Conservation (phyloP, 2,797 vertebrate species). For the Acipenser transmontanus region DNA sequence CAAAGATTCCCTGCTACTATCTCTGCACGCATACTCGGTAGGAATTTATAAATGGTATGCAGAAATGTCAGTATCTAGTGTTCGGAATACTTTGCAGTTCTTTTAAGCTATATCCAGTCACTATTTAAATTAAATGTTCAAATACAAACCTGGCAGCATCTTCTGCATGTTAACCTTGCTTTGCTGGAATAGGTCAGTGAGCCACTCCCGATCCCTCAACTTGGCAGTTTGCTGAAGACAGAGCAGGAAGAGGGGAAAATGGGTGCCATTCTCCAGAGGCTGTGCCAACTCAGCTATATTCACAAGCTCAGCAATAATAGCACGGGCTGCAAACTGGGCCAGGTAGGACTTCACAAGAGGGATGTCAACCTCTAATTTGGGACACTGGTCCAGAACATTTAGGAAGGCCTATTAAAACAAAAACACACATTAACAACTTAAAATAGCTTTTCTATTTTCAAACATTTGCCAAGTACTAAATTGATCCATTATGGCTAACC, state of each 20-base stretch:
- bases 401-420: conserved; percentile 72
- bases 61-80: too few species aligned
- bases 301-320: conserved; percentile 89
- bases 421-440: too few species aligned
- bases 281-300: conserved; percentile 90
- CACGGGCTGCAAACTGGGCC: conserved; percentile 92
- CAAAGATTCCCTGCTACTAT: too few species aligned
- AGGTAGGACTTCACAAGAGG: conserved; percentile 96
- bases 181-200: conserved; percentile 91
- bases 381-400: conserved; percentile 90
- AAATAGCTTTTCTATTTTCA: too few species aligned
- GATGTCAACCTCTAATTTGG: conserved; percentile 89
- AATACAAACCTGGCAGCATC: conserved; percentile 88
- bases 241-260: conserved; percentile 96
- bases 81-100: too few species aligned
- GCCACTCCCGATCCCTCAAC: conserved; percentile 90
- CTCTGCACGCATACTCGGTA: too few species aligned
- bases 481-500: too few species aligned
- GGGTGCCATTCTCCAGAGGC: conserved; percentile 93
- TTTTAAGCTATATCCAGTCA: too few species aligned
- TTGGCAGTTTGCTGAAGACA: conserved; percentile 95
- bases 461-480: too few species aligned
- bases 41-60: too few species aligned
- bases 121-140: too few species aligned
- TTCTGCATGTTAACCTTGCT: conserved; percentile 99